These are phyloP conservation scores for Drosophila subsilvestris DNA, from an alignment of 2,888 invertebrate species.

Conservation along the genomic window DNA sequence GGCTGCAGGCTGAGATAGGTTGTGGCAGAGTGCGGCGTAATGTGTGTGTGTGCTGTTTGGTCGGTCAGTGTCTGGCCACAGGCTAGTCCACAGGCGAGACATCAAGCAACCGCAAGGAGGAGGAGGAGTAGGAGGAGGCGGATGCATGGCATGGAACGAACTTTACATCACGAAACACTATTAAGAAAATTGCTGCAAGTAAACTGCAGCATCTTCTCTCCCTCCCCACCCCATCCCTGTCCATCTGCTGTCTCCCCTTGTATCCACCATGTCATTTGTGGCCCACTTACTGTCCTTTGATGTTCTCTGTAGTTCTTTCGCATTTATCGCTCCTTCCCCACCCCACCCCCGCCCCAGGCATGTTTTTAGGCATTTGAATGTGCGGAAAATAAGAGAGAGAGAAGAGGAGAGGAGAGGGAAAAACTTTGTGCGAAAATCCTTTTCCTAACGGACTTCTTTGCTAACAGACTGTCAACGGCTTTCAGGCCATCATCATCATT, in stretches of 20 bases:
- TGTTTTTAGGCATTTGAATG: constrained; percentile 60
- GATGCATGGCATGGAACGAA: constrained; percentile 2
- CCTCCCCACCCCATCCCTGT: too few relatives aligned
- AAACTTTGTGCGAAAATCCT: constrained; percentile 63
- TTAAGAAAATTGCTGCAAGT: constrained; percentile 69
- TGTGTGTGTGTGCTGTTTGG: not conserved
- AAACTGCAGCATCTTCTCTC: constrained; percentile 44
- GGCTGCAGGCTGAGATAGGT: not conserved
- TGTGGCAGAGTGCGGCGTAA: not conserved
- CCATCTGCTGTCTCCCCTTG: not conserved
- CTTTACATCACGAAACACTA: constrained; percentile 55
- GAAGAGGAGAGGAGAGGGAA: constrained; percentile 57
- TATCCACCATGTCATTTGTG: constrained; percentile 8
- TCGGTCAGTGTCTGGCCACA: constrained; percentile 39
- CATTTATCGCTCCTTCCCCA: too few relatives aligned
- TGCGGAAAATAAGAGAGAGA: too few relatives aligned
- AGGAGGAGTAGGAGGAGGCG: constrained; percentile 21
- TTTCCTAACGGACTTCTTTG: constrained; percentile 41
- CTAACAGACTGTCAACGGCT: constrained; percentile 54
- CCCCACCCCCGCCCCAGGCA: not conserved
- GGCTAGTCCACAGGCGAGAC: constrained; percentile 25
- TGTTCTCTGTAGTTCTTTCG: constrained; percentile 13
- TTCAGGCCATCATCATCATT: constrained; percentile 58
- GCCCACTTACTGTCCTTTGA: constrained; percentile 29
- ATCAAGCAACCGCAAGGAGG: constrained; percentile 41